Conservation (phyloP, 2,797 vertebrate genomes). For the Basileuterus tristriatus region DNA sequence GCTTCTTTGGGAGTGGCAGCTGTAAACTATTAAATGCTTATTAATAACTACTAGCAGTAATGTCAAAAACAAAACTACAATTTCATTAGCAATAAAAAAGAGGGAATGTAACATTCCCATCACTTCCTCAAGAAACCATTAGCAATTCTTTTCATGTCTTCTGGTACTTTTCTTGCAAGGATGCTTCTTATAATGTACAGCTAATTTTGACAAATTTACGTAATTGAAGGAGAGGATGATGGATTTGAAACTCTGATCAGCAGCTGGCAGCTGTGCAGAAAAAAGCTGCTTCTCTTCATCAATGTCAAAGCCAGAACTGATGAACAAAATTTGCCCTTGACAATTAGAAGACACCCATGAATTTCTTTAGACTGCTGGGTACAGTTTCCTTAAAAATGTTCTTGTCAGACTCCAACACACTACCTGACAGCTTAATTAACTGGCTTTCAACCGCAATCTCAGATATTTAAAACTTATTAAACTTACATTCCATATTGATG, state of each 20-base stretch:
- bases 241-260: slow-evolving; percentile 86
- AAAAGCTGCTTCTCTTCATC: slow-evolving; percentile 87
- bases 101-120: slow-evolving; percentile 56
- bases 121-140: slow-evolving; percentile 77
- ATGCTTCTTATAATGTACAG: slow-evolving; percentile 86
- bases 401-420: slow-evolving; percentile 84
- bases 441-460: slow-evolving; percentile 85
- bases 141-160: slow-evolving; percentile 82
- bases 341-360: slow-evolving; percentile 87
- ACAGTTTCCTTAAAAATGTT: slow-evolving; percentile 85
- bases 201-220: slow-evolving; percentile 89
- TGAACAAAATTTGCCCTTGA: slow-evolving; percentile 86
- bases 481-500: slow-evolving; percentile 82
- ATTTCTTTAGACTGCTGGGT: slow-evolving; percentile 84
- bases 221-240: slow-evolving; percentile 87
- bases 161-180: slow-evolving; percentile 83
- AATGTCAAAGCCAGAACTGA: slow-evolving; percentile 85
- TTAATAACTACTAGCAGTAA: slow-evolving; percentile 57
- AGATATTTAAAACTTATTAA: slow-evolving; percentile 86
- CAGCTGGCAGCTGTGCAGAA: slow-evolving; percentile 86
- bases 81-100: slow-evolving; percentile 35
- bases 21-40: slow-evolving; percentile 85
- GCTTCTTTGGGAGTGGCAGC: slow-evolving; percentile 90
- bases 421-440: slow-evolving; percentile 88
- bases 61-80: slow-evolving; percentile 46